These are phyloP conservation scores for Poecilia latipinna DNA, from an alignment of 2,113 vertebrate genomes.

Conservation along the genomic window DNA sequence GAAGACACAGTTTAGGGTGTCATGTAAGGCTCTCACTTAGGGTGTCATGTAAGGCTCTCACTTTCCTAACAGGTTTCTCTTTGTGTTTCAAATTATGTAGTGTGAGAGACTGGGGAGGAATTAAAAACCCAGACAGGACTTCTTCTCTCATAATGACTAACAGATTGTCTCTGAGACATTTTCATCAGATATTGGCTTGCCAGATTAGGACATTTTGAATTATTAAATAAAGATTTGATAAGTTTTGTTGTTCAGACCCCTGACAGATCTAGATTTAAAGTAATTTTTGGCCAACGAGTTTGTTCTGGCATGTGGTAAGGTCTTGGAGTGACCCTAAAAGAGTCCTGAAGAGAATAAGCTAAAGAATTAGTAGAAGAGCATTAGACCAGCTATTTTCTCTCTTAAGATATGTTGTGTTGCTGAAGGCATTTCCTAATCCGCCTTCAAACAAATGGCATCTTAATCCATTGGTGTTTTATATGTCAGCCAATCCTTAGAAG, in stretches of 20 bases:
- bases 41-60: neutral
- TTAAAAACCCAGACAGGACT: neutral
- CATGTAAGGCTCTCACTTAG: conserved; percentile 2
- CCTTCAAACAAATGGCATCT: too few relatives aligned
- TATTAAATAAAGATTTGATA: neutral
- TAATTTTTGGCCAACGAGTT: too few relatives aligned
- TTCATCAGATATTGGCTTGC: neutral
- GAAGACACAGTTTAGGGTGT: conserved; percentile 1
- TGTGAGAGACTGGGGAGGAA: neutral
- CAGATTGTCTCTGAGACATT: neutral
- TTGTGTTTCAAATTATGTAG: neutral
- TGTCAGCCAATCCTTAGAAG: too few relatives aligned
- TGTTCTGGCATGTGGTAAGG: neutral
- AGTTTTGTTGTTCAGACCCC: neutral
- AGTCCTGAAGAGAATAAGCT: neutral
- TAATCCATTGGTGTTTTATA: too few relatives aligned
- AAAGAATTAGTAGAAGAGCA: too few relatives aligned
- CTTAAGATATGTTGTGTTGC: too few relatives aligned
- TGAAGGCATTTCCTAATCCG: too few relatives aligned
- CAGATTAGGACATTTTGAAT: neutral
- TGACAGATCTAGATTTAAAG: too few relatives aligned
- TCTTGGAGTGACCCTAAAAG: neutral
- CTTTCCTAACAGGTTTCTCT: neutral
- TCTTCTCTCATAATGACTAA: conserved; percentile 25
- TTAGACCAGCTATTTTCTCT: too few relatives aligned